Base-by-base conservation (phyloP, 2,888 invertebrate species). In the Galerucella calmariensis region DNA sequence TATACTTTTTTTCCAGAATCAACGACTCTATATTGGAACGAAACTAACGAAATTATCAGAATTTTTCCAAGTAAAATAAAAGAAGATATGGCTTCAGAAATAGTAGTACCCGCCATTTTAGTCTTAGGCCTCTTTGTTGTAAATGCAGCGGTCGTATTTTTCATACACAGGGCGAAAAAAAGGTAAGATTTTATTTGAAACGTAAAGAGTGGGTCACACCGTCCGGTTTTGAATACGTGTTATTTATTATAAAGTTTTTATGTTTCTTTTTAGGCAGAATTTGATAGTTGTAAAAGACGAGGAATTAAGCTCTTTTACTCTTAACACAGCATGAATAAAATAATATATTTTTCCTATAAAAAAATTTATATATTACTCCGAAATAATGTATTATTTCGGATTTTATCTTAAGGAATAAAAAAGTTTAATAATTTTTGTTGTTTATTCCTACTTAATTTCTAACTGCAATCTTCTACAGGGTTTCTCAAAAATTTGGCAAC, bases 161-260 rank as follows among this genome's bases (percentile, higher is more conserved):
- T 93, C 83, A 94, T 94, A 84, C 92, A 93, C 88, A 92, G 91
- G 85, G 92, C 92, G 82, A 90, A 91, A 83, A 92, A 92, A 88
- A 91, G 92, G 92, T 92, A 84, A 79, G 81, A 8, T 51, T n/a
- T 0, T 0, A n/a, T 51, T n/a, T 2, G 4, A 51, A 51, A 14
- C n/a, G 51, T 46, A 48, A 48, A 48, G 46, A 2, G 12, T 12
- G 12, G 4, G 12, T 48, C 46, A 48, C 46, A 48, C 46, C 0
- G 4, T 48, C 46, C 46, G 46, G 12, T 12, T 48, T 12, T n/a
- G 46, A 48, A 48, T 48, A 11, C 46, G 46, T 53, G 2, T 53
- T 53, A 16, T 16, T 53, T n/a, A n/a, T 14, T 3, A 1, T 5
- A 9, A 72, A 59, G 27, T 20, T 27, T 12, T 16, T 56, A n/a